phyloP scores from a whole-genome alignment of 2,113 vertebrate species.

The Ictalurus punctatus region DNA sequence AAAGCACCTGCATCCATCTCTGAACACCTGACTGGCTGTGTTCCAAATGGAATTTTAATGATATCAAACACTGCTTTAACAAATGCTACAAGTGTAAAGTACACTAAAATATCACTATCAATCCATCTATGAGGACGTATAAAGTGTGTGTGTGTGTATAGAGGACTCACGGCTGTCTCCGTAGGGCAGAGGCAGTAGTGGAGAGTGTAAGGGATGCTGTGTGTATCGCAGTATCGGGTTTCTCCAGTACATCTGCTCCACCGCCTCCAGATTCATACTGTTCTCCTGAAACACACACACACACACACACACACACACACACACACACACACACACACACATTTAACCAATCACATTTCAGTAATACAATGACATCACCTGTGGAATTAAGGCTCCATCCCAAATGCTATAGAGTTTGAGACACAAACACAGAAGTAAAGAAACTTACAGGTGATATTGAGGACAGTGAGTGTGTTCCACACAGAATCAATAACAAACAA shows the following conservation, averaged over 20 bases:
- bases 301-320: not conserved
- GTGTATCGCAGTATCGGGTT: conserved; percentile 92
- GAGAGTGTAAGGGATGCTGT: conserved; percentile 87
- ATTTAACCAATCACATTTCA: conserved; percentile 2
- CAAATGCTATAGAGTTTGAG: not conserved
- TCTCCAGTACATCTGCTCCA: conserved; percentile 88
- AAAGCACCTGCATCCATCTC: not conserved
- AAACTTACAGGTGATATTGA: not conserved
- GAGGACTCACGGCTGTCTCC: conserved; percentile 82
- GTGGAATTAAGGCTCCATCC: not conserved
- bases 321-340: not conserved
- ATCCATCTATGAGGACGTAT: not conserved
- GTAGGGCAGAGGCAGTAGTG: conserved; percentile 84
- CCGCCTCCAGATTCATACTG: conserved; percentile 83
- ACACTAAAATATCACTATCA: not conserved
- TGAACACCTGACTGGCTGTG: not conserved
- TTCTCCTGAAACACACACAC: conserved; percentile 74
- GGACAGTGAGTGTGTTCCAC: not conserved
- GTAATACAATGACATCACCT: not conserved
- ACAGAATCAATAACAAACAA: not conserved
- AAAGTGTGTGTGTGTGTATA: not conserved
- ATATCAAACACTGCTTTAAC: not conserved
- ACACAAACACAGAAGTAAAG: not conserved
- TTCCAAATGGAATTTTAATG: not conserved
- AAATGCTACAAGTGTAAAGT: not conserved